Evolutionary conservation across 2,797 vertebrate genomes (phyloP).

Genomic region (Danio choprae): DNA sequence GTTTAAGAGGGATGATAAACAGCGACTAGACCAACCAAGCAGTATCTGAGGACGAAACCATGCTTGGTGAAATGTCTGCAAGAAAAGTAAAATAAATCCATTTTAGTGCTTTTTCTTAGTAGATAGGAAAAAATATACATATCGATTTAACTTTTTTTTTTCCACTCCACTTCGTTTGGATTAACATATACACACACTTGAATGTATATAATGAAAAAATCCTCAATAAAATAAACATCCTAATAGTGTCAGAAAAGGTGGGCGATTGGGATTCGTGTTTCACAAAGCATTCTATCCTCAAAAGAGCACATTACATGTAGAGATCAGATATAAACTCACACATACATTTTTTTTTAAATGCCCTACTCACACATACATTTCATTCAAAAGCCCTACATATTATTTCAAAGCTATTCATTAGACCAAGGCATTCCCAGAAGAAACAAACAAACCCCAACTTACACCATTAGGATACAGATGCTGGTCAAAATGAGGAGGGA

Average conservation of each 20-base stretch:
- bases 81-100: conserved; percentile 67
- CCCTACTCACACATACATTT: conserved; percentile 56
- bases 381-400: conserved; percentile 75
- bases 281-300: conserved; percentile 63
- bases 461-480: conserved; percentile 78
- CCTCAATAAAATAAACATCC: conserved; percentile 68
- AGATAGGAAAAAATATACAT: conserved; percentile 60
- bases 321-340: conserved; percentile 68
- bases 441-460: conserved; percentile 84
- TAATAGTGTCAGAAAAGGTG: conserved; percentile 73
- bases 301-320: conserved; percentile 67
- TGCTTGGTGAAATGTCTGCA: conserved; percentile 69
- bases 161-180: conserved; percentile 71
- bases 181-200: conserved; percentile 77
- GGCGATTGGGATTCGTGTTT: conserved; percentile 65
- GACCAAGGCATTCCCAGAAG: conserved; percentile 72
- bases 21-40: conserved; percentile 70
- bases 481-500: conserved; percentile 53
- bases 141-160: conserved; percentile 45
- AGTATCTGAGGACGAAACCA: conserved; percentile 72
- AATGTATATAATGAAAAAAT: conserved; percentile 79
- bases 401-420: conserved; percentile 75
- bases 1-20: conserved; percentile 74
- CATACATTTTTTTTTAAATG: conserved; percentile 43
- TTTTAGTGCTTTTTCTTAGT: conserved; percentile 67